phyloP scores from a whole-genome alignment of 1,140 invertebrate genomes.

The Agrypnia vestita region DNA sequence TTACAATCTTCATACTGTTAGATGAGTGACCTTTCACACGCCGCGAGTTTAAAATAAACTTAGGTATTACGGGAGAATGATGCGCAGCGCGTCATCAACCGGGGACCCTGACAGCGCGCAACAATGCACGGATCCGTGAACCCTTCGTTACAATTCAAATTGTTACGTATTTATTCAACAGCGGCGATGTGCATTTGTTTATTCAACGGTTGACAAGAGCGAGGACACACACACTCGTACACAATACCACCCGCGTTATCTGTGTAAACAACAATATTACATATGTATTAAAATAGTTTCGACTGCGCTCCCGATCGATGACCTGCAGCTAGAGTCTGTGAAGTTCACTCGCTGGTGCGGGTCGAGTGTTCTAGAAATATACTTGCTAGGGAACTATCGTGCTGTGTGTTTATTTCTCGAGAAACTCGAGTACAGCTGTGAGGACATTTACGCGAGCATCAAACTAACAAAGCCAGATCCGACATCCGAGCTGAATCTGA shows the following conservation, averaged over 20 bases:
- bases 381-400: no score
- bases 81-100: no score
- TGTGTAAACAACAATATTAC: slow-evolving; percentile 44
- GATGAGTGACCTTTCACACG: no score
- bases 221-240: neutral
- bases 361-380: neutral
- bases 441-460: no score
- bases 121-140: neutral
- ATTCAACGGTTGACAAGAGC: slow-evolving; percentile 24
- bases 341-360: neutral
- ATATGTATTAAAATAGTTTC: slow-evolving; percentile 32
- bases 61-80: no score
- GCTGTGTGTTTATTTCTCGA: no score
- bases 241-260: slow-evolving; percentile 37
- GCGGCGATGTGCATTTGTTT: neutral
- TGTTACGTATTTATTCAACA: slow-evolving; percentile 36
- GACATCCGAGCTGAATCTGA: no score
- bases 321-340: slow-evolving; percentile 8
- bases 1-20: no score
- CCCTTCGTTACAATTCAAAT: slow-evolving; percentile 27
- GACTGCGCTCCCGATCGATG: slow-evolving; percentile 33
- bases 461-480: no score
- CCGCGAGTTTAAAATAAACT: no score
- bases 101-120: neutral
- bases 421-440: no score